Evolutionary conservation across 53 echinoderm and acorn worm species (phyloP), one percentile per base, ranked within the genome.

Genomic region (Echinometra lucunter): DNA sequence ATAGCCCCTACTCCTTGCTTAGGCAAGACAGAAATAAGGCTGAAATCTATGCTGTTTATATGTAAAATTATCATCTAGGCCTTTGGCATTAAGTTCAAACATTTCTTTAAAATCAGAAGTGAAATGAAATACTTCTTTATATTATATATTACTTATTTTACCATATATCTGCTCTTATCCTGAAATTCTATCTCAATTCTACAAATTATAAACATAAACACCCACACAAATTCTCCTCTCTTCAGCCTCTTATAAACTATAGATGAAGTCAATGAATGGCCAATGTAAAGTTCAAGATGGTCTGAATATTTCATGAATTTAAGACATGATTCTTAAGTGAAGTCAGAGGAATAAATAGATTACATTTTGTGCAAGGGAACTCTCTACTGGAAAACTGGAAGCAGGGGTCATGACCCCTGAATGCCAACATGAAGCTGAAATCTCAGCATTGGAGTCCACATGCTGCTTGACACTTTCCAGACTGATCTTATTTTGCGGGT

Each of bases 401-500:
- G 85, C 94, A 10, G 55, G 66, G 94, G 44, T 94, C 94, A 66
- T 67, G 94, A 82, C 94, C 94, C 27, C 66, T 82, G 94, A 94
- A 94, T 94, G 37, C 94, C 94, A 30, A 63, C 94, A 94, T 94
- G 94, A 94, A 66, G 85, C 85, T 37, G 35, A 57, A 27, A 44
- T 83, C 83, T 83, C 82, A 57, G 25, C 1, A 34, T 44, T 57
- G 60, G 44, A 37, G 82, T 94, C 82, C 94, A 94, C 94, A 85
- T 94, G 94, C 94, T 38, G 94, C 58, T 82, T 94, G 94, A 94
- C 15, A 30, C 44, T 40, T 94, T 19, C 94, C 94, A 94, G 94
- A 60, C 94, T 23, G 44, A 13, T 37, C 19, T 47, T 37, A 47
- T 47, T 27, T 47, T 45, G 9, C 3, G 85, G 58, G 35, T 53